phyloP scores from a whole-genome alignment of 1,140 invertebrate genomes.

The Brevipalpus yothersi region DNA sequence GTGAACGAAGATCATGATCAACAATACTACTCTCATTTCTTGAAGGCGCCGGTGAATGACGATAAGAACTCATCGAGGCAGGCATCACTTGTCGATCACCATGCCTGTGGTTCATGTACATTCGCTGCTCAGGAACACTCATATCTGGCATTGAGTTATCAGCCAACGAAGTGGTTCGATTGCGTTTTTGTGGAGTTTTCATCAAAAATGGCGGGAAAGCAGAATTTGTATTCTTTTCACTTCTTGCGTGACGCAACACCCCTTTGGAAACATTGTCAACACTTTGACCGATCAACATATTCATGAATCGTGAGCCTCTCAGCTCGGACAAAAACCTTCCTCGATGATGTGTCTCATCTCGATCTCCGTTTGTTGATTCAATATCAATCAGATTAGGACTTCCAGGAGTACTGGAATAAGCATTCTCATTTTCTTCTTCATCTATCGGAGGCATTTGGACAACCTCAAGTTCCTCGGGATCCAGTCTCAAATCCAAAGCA shows the following conservation, averaged over 20 bases:
- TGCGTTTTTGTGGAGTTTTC: constrained; percentile 6
- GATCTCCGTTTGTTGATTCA: not conserved
- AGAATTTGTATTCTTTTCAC: constrained; percentile 1
- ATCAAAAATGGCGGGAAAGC: constrained; percentile 1
- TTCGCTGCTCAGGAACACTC: not conserved
- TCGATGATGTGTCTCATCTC: not conserved
- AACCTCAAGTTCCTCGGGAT: constrained; percentile 14
- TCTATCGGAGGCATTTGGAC: constrained; percentile 8
- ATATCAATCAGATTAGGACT: constrained; percentile 7
- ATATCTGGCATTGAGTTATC: not conserved
- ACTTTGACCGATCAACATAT: constrained; percentile 11
- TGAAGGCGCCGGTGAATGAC: not conserved
- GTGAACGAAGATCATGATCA: not conserved
- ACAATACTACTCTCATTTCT: not conserved
- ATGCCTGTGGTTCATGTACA: not conserved
- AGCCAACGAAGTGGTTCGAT: not conserved
- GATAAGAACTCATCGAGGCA: not conserved
- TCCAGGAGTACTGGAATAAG: constrained; percentile 11
- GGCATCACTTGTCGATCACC: not conserved
- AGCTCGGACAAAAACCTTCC: constrained; percentile 6
- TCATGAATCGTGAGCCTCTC: constrained; percentile 7
- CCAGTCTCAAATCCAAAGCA: constrained; percentile 14
- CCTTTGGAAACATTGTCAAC: constrained; percentile 8
- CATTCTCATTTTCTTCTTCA: constrained; percentile 10
- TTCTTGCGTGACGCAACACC: not conserved